Percentiles rank a stretch among this genome's conserved stretches.
Evolutionary conservation across 2,797 vertebrate genomes (phyloP).

Genomic region (Galago senegalensis): DNA sequence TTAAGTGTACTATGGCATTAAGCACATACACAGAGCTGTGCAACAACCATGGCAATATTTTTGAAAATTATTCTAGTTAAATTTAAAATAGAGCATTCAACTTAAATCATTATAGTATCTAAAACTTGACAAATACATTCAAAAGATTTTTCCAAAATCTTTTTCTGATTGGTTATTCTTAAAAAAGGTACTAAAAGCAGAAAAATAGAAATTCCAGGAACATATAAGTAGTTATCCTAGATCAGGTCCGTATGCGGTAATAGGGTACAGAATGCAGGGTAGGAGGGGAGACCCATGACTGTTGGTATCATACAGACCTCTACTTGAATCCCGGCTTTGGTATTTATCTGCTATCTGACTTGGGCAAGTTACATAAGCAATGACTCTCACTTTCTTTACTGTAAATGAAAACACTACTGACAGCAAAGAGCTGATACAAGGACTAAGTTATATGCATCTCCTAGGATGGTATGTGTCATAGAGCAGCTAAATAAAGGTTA

Average conservation of each 20-base stretch:
- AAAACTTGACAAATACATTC: slow-evolving; percentile 41
- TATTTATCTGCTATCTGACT: neutral
- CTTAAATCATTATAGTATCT: neutral
- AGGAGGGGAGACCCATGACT: neutral
- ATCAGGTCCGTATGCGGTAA: neutral
- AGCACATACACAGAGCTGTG: neutral
- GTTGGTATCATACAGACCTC: neutral
- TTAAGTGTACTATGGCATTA: neutral
- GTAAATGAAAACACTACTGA: slow-evolving; percentile 1
- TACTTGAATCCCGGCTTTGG: neutral
- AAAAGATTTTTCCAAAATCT: slow-evolving; percentile 54
- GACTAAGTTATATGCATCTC: neutral
- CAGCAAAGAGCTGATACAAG: neutral
- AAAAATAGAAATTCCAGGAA: neutral
- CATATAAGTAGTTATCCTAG: neutral
- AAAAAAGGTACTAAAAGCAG: neutral
- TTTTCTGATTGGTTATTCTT: slow-evolving; percentile 23
- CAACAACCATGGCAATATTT: neutral
- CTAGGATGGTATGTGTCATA: too few species aligned
- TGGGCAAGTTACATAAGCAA: neutral
- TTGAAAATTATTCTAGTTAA: slow-evolving; percentile 21
- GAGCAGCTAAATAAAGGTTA: neutral
- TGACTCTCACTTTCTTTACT: neutral
- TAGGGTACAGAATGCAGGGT: fast-evolving
- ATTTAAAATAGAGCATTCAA: slow-evolving; percentile 53